Evolutionary conservation across 2,797 vertebrate species (phyloP), one percentile per base, ranked within the genome.

Genomic region (Protonibea diacanthus): DNA sequence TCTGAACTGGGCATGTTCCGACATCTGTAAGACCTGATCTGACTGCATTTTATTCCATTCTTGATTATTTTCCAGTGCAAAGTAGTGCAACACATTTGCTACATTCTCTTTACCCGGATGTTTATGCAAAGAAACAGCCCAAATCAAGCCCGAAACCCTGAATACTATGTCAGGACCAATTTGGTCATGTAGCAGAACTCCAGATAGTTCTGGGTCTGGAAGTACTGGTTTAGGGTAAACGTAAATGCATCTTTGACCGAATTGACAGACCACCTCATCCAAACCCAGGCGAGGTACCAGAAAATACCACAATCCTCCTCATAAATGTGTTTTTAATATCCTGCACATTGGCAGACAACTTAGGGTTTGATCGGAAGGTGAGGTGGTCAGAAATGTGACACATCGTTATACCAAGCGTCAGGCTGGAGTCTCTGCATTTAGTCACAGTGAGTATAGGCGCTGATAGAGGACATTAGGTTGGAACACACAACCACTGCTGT

Each of bases 261-360:
- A 25, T 2, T 20, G 45, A 48, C 3, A 53, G 21, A 49, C 1
- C 5, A 59, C 17, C 21, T n/a, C 23, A 47, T 38, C 40, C n/a
- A 38, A n/a, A 61, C 13, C 14, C 1, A 14, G 1, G 44, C 4
- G 1, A 47, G 21, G 13, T 29, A 40, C 21, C 21, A 53, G 20
- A 59, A 53, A 25, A 59, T 33, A 21, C 3, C n/a, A 15, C 4
- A 52, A 3, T 47, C 53, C 15, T 65, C 25, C 27, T 47, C 53
- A 57, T 6, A 8, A 58, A 59, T n/a, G 38, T 44, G 53, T 57
- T 57, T 55, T 58, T 21, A 9, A 17, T 62, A 71, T n/a, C 29
- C 44, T 70, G 44, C 6, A 27, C 17, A 7, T 23, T 29, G 20
- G 11, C 14, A n/a, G n/a, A 67, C 14, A 21, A 25, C 45, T 15